A percentile compares a stretch with the other conserved stretches of the same genome.
Evolutionary conservation across 2,888 invertebrate species (phyloP).

Genomic region (Stenurella melanura): DNA sequence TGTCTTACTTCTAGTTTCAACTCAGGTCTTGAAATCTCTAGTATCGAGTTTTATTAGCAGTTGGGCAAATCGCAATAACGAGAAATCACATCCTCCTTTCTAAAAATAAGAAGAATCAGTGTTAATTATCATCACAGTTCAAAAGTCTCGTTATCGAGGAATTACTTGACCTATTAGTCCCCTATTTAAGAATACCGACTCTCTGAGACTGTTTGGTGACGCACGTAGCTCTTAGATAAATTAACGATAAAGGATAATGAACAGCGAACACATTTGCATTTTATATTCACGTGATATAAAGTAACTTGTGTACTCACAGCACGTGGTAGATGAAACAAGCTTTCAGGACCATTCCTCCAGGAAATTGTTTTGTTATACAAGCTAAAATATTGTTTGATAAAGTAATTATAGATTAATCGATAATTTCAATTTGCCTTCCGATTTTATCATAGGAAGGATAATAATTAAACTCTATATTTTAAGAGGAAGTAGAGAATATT

Average conservation of each 20-base stretch:
- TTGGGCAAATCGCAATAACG: not conserved
- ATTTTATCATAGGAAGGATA: not conserved
- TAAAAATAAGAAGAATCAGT: conserved; percentile 21
- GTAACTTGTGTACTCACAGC: conserved; percentile 20
- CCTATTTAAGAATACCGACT: conserved; percentile 22
- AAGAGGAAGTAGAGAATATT: not conserved
- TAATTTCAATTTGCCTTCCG: not conserved
- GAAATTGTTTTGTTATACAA: not conserved
- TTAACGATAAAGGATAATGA: conserved; percentile 28
- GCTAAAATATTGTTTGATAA: conserved; percentile 1
- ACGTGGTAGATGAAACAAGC: not conserved
- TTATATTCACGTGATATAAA: conserved; percentile 37
- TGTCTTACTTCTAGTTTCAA: no score
- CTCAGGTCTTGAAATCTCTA: not conserved
- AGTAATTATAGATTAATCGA: conserved; percentile 3
- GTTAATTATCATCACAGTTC: conserved; percentile 23
- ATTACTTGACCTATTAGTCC: conserved; percentile 32
- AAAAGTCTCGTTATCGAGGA: conserved; percentile 38
- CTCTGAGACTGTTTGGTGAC: conserved; percentile 39
- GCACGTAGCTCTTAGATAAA: conserved; percentile 36
- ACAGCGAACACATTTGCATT: conserved; percentile 26
- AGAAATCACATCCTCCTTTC: conserved; percentile 21
- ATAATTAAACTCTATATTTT: not conserved
- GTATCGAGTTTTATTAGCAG: not conserved
- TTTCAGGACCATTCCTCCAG: not conserved